Conservation (phyloP, 2,888 invertebrate genomes). For the Deilephila porcellus region DNA sequence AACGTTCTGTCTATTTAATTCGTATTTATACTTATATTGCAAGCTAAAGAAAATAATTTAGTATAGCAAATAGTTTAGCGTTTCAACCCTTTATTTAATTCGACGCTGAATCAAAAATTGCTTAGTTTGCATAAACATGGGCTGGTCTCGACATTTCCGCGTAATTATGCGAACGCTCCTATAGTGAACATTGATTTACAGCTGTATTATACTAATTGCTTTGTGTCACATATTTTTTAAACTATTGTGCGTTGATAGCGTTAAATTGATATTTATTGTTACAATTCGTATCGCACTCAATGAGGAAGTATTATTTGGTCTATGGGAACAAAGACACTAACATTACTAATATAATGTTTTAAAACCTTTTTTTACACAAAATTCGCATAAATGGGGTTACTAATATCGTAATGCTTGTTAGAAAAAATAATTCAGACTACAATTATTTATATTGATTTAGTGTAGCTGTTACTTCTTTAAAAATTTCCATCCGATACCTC, state of each 20-base stretch:
- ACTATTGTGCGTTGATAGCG: constrained; percentile 54
- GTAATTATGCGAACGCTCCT: constrained; percentile 58
- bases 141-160: constrained; percentile 61
- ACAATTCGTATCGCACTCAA: neutral
- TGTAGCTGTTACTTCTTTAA: neutral
- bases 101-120: constrained; percentile 58
- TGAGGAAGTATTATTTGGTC: constrained; percentile 37
- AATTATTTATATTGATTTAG: too few relatives aligned
- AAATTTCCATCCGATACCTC: too few relatives aligned
- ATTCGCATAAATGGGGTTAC: too few relatives aligned
- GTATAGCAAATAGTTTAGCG: neutral
- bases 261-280: constrained; percentile 30
- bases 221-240: constrained; percentile 48
- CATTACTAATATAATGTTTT: neutral
- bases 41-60: neutral
- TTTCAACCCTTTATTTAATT: constrained; percentile 56
- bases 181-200: constrained; percentile 70
- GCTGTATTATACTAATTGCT: constrained; percentile 76
- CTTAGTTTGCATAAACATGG: constrained; percentile 80
- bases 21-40: too few relatives aligned
- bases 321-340: neutral
- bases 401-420: too few relatives aligned
- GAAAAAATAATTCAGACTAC: too few relatives aligned
- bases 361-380: neutral
- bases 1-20: too few relatives aligned